Conservation (phyloP, 2,113 vertebrate genomes). For the Beaufortia kweichowensis region DNA sequence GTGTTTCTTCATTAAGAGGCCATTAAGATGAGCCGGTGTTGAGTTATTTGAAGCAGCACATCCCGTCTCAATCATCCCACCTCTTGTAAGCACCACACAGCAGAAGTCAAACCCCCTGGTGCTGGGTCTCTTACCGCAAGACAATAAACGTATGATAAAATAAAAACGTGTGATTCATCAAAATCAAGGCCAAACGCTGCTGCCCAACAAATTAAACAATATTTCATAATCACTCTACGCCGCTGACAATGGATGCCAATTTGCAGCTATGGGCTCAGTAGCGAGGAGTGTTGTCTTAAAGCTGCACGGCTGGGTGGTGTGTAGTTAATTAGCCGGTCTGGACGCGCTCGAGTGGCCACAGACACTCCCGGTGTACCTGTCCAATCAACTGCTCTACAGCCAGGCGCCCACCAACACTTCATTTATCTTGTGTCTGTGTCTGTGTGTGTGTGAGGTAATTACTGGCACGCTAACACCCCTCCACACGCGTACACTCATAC, state of each 20-base stretch:
- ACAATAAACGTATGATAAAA: constrained; percentile 83
- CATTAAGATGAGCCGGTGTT: not conserved
- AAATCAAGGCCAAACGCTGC: constrained; percentile 75
- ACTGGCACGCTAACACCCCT: constrained; percentile 77
- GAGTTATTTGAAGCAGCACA: constrained; percentile 31
- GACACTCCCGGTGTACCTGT: constrained; percentile 80
- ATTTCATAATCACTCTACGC: constrained; percentile 89
- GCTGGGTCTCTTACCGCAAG: constrained; percentile 63
- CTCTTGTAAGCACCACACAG: constrained; percentile 31
- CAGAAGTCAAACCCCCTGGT: constrained; percentile 38
- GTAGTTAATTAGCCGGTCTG: constrained; percentile 90
- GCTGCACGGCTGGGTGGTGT: constrained; percentile 59
- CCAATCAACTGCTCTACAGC: constrained; percentile 85
- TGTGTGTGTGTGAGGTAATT: constrained; percentile 81
- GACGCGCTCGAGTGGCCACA: constrained; percentile 90
- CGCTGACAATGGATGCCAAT: constrained; percentile 83
- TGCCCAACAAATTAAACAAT: constrained; percentile 85
- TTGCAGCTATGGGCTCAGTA: constrained; percentile 83
- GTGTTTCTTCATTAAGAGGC: constrained; percentile 16
- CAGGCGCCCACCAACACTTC: constrained; percentile 89
- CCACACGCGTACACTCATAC: constrained; percentile 68
- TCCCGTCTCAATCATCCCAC: constrained; percentile 40
- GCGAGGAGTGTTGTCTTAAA: constrained; percentile 75
- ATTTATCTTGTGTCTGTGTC: constrained; percentile 97
- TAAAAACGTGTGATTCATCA: constrained; percentile 85